Evolutionary conservation across 2,888 invertebrate genomes (phyloP), one percentile per base, ranked within the genome.

Genomic region (Heteromyza rotundicornis): DNA sequence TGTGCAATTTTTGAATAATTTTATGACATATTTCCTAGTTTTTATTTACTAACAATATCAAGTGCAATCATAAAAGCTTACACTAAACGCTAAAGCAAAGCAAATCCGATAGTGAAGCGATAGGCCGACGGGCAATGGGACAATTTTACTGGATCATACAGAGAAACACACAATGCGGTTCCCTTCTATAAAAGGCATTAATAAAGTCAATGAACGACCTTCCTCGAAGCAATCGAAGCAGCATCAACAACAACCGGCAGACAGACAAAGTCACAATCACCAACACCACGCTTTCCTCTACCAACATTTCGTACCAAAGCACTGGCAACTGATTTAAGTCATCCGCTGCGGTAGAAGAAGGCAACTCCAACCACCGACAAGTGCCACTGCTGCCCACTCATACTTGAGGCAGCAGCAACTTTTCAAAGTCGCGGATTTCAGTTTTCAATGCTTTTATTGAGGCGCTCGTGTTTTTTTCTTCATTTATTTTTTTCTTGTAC

Each of bases 171-270:
- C 32, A 12, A 5, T 12, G 32, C 32, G 32, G 12, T 32, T 5
- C 32, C 5, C 32, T 32, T 32, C 7, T 5, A 32, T 8, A 32
- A 32, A 32, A 32, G 32, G 5, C 32, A 32, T 5, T 32, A 32
- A 8, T 32, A 32, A 32, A 32, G 69, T 69, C 69, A 69, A 69
- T 66, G 67, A 69, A 69, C 69, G 69, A 65, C 69, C 69, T 69
- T 69, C 69, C 67, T 57, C 63, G 62, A n/a, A n/a, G n/a, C n/a
- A n/a, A n/a, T n/a, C n/a, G n/a, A n/a, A n/a, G 64, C 66, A 58
- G 54, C 52, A 56, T 52, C 19, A 59, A n/a, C 19, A 50, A 36
- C 47, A 56, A 23, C 52, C 53, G n/a, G 16, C 57, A 23, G 53
- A 57, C 61, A 51, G 61, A 65, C 60, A 56, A 60, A 63, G 56